phyloP scores from a whole-genome alignment of 2,113 vertebrate genomes.

The Apodemus speciosus region DNA sequence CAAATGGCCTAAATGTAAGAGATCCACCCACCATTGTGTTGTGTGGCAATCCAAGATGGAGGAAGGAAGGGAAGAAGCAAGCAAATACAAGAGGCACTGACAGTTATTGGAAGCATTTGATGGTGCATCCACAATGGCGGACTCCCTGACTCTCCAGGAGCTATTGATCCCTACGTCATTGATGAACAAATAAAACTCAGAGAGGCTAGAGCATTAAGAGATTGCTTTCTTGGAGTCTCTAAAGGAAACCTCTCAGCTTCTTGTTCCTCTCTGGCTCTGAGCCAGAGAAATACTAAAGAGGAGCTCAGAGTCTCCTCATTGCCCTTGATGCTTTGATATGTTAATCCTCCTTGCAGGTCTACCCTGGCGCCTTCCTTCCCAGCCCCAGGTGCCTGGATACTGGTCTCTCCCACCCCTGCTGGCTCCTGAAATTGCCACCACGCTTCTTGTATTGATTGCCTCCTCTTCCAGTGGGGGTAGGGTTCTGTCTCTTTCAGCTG shows the following conservation, averaged over 20 bases:
- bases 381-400: not conserved
- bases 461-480: not conserved
- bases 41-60: not conserved
- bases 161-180: not conserved
- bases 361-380: too few species aligned
- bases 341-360: not conserved
- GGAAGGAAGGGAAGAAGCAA: not conserved
- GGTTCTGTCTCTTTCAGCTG: constrained; percentile 70
- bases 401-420: not conserved
- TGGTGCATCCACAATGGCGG: not conserved
- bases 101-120: not conserved
- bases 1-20: not conserved
- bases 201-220: not conserved
- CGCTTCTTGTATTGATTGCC: not conserved
- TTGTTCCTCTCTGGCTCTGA: not conserved
- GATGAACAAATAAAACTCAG: not conserved
- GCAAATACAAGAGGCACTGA: not conserved
- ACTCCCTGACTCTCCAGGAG: not conserved
- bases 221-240: not conserved
- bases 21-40: not conserved
- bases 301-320: not conserved
- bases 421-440: constrained; percentile 14
- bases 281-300: not conserved
- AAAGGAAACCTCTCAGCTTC: not conserved
- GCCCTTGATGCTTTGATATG: not conserved